Conservation (phyloP, 2,113 vertebrate species). For the Sander vitreus region DNA sequence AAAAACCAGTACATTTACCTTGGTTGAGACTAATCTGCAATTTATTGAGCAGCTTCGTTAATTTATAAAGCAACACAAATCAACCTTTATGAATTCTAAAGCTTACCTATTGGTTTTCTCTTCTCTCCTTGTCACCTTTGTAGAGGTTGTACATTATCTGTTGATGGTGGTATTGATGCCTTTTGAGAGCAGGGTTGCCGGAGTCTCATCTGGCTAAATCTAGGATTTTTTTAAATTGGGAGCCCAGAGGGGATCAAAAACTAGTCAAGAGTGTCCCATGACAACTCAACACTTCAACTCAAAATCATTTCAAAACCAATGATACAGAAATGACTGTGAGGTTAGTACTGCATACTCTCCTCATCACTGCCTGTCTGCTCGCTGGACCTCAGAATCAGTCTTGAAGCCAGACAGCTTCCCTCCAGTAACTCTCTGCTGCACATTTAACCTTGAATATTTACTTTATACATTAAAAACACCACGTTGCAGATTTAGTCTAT, state of each 20-base stretch:
- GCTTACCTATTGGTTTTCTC: not conserved
- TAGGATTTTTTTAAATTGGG: conserved; percentile 9
- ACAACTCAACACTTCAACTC: not conserved
- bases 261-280: not conserved
- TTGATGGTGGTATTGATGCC: conserved; percentile 9
- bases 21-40: too few species aligned
- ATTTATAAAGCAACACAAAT: too few species aligned
- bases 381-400: too few species aligned
- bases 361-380: too few species aligned
- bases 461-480: too few species aligned
- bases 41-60: too few species aligned
- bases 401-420: too few species aligned
- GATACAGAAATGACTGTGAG: not conserved
- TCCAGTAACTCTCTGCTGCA: too few species aligned
- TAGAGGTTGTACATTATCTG: not conserved
- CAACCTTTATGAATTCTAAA: too few species aligned
- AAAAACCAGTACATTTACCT: too few species aligned
- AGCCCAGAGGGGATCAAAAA: not conserved
- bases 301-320: not conserved
- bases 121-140: not conserved
- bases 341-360: not conserved
- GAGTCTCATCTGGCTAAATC: not conserved
- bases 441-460: too few species aligned
- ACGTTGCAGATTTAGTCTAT: too few species aligned
- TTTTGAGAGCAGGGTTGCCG: not conserved